Conservation (phyloP, 1,140 invertebrate genomes). For the Arion vulgaris region DNA sequence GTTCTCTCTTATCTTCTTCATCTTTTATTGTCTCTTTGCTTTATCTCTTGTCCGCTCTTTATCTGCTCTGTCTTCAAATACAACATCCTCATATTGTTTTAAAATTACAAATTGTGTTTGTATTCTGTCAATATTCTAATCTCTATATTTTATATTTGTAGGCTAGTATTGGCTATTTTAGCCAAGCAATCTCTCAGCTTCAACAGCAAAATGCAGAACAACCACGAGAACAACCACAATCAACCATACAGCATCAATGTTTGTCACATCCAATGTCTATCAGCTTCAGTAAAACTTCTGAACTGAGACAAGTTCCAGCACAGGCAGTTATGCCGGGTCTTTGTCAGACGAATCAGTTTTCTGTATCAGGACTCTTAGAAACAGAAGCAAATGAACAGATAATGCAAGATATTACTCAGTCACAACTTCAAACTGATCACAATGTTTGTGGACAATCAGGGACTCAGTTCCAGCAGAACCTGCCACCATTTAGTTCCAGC, state of each 20-base stretch:
- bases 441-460: not conserved
- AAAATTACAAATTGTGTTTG: too few species aligned
- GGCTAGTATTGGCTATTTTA: slow-evolving; percentile 6
- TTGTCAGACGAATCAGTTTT: slow-evolving; percentile 76
- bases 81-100: too few species aligned
- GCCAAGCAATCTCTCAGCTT: slow-evolving; percentile 6
- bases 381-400: too few species aligned
- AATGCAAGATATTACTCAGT: not conserved
- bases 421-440: not conserved
- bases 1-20: too few species aligned
- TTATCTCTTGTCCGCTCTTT: too few species aligned
- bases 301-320: slow-evolving; percentile 40
- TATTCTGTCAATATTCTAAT: too few species aligned
- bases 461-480: not conserved
- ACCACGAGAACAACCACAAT: not conserved
- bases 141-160: not conserved
- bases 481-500: not conserved
- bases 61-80: too few species aligned
- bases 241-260: not conserved
- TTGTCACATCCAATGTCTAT: not conserved
- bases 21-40: too few species aligned
- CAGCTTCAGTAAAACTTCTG: not conserved
- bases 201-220: not conserved
- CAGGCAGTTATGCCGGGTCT: slow-evolving; percentile 40
- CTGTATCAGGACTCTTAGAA: not conserved